A percentile compares a stretch with the other conserved stretches of the same genome.
Evolutionary conservation across 1,140 invertebrate genomes (phyloP).

Genomic region (Drosophila lacertosa): DNA sequence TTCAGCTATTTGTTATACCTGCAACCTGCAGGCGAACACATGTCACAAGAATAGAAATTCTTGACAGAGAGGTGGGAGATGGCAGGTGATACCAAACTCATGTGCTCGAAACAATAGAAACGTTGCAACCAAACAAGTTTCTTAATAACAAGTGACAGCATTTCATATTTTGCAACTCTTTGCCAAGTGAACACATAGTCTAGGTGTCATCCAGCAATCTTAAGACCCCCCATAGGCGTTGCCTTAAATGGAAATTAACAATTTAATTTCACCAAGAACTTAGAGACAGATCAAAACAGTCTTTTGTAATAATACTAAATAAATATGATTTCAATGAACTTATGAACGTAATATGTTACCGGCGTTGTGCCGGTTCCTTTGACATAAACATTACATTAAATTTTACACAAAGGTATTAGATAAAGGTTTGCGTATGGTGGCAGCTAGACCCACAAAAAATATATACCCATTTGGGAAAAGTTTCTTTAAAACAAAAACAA

Average conservation of each 20-base stretch:
- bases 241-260: background rate
- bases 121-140: slow-evolving; percentile 41
- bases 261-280: background rate
- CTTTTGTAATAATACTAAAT: too few species aligned
- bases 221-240: background rate
- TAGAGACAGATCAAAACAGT: too few species aligned
- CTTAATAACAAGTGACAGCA: slow-evolving; percentile 47
- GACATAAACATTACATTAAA: background rate
- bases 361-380: too few species aligned
- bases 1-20: slow-evolving; percentile 14
- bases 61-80: background rate
- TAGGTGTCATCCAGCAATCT: slow-evolving; percentile 1
- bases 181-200: background rate
- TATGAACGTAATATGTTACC: too few species aligned
- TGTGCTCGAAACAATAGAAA: slow-evolving; percentile 26
- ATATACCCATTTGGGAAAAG: slow-evolving; percentile 8
- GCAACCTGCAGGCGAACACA: slow-evolving; percentile 10
- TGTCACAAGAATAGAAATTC: slow-evolving; percentile 25
- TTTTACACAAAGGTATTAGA: background rate
- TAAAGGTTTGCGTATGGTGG: background rate
- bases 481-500: background rate
- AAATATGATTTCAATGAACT: too few species aligned
- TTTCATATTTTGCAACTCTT: slow-evolving; percentile 26
- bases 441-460: background rate
- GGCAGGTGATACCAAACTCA: background rate